Evolutionary conservation across 2,113 vertebrate genomes (phyloP), one percentile per base, ranked within the genome.

Genomic region (Myodes glareolus): DNA sequence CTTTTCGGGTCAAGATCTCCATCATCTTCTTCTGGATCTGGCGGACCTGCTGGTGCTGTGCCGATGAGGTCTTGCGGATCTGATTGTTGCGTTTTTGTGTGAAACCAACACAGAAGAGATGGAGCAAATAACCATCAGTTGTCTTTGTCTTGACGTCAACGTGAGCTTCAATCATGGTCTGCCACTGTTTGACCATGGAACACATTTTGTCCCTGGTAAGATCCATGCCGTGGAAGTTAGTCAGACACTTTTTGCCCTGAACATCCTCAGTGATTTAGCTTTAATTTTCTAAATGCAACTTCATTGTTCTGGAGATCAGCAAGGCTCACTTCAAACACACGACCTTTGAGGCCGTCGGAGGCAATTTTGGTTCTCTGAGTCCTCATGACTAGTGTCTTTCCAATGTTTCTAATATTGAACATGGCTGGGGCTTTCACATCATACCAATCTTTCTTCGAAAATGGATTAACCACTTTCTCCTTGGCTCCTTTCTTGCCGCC

Each of bases 151-250:
- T 99, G 92, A 99, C 99, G 68, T 99, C 99, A 58, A 99, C 99
- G 0, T 99, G 99, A 85, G 99, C 99, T 98, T 99, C 99, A 0
- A 99, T 99, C 99, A 99, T 99, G 12, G 99, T 99, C 99, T 99
- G 99, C 99, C 99, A 99, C 65, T 99, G 99, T 97, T 99, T 99
- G 97, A 99, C 99, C 99, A 99, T 99, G 95, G 99, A 99, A 98
- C 99, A 99, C 99, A 99, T 99, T 97, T 99, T 99, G 98, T 99
- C 99, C 8, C 99, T 98, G 81, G 99, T 99, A 80, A 99, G 99
- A 98, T 99, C 99, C 99, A 99, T 99, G 94, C 99, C 99, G 33
- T 99, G 99, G 98, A 99, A 99, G 98, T 99, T 99, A 95, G 99
- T 99, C 91, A 99, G 99, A 93, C 99, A 99, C 95, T 99, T 99